Base-by-base conservation (phyloP, 2,797 vertebrate species). In the Liasis olivaceus region DNA sequence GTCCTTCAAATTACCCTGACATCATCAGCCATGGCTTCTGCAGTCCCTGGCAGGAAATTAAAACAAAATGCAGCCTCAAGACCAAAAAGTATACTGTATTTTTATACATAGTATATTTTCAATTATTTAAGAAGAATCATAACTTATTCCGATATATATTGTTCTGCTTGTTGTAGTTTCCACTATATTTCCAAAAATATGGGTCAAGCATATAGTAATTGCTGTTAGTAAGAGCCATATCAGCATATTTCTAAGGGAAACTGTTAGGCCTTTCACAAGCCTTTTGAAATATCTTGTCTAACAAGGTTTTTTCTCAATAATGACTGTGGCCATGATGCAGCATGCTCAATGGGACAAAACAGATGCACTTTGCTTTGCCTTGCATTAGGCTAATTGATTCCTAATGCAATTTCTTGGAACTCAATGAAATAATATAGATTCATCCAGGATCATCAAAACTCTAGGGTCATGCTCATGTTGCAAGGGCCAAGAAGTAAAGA, bases 381-480 rank as follows among this genome's bases (percentile, higher is more conserved):
- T 63, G 20, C 72, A 84, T 63, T 14, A 89, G 47, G 72, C 72
- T 90, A 90, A 96, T 93, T 5, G 0, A 59, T 92, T 87, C 85
- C 54, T 93, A 87, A 69, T 92, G 0, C 91, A 64, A 59, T 90
- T 26, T 60, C 87, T 89, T 17, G 92, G 66, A 93, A 90, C 90
- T 90, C 0, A 90, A 26, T 77, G 92, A 81, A 59, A 86, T 63
- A 92, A 20, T 77, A 77, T 91, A 22, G 0, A 89, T 86, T 85
- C 81, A 95, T 94, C 47, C 89, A 51, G 28, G 93, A 91, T 91
- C 17, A 3, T 9, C 69, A 51, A 26, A 72, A 58, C 47, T 81
- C 54, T 66, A 31, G 69, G 89, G 0, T 72, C 28, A 60, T 42
- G n/a, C 20, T 90, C 4, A 95, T 63, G 22, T 87, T 90, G 15